Percentiles rank a stretch among this genome's conserved stretches.
Conservation (phyloP, 1,140 invertebrate genomes). For the Coenobita brevimanus region DNA sequence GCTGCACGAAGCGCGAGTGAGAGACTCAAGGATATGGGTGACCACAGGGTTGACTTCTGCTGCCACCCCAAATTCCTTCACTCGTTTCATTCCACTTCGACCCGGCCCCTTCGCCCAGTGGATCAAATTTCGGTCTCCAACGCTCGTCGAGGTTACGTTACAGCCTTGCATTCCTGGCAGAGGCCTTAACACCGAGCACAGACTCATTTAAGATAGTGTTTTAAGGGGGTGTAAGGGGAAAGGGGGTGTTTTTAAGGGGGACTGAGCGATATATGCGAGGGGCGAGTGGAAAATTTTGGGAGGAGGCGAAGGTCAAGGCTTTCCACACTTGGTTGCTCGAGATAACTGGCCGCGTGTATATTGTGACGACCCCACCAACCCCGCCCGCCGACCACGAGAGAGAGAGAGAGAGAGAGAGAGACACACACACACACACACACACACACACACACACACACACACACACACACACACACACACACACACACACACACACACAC, state of each 20-base stretch:
- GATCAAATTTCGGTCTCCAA: not conserved
- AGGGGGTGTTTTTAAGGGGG: not conserved
- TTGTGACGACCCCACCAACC: slow-evolving; percentile 11
- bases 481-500: no score
- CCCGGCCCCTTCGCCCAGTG: not conserved
- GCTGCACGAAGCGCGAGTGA: slow-evolving; percentile 29
- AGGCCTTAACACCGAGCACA: no score
- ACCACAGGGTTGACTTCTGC: slow-evolving; percentile 52
- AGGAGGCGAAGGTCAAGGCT: slow-evolving; percentile 29
- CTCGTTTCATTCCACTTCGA: not conserved
- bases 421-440: no score
- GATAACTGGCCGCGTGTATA: slow-evolving; percentile 53
- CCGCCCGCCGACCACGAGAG: not conserved
- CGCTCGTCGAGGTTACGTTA: no score
- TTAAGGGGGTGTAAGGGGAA: not conserved
- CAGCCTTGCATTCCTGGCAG: no score
- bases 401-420: no score
- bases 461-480: no score
- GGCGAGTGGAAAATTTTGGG: not conserved
- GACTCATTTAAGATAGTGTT: not conserved
- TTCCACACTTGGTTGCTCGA: slow-evolving; percentile 48
- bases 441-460: no score
- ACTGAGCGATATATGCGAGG: not conserved
- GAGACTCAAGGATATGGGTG: slow-evolving; percentile 58
- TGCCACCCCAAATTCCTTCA: slow-evolving; percentile 1